Evolutionary conservation across 2,888 invertebrate species (phyloP), one percentile per base, ranked within the genome.

Genomic region (Andricus quercusramuli): DNA sequence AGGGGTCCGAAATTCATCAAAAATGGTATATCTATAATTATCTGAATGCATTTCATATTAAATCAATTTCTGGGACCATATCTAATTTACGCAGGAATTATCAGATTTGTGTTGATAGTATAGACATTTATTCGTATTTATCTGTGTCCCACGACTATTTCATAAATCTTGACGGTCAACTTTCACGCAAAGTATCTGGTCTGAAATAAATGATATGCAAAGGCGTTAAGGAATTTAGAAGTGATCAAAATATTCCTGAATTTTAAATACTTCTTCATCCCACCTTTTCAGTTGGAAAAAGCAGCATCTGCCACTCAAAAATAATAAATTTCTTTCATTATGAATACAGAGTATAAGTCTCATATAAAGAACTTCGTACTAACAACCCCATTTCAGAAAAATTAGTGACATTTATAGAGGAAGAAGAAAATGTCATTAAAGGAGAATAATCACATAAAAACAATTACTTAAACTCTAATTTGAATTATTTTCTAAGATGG

Each of bases 121-220:
- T 47, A 25, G 68, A 47, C 15, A 68, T 47, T 47, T 68, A 68
- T 68, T 44, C 68, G 47, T 68, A 68, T 68, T 68, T 47, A 68
- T 68, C 25, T 68, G 6, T 17, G 25, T 11, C 17, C 25, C 15
- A 6, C 13, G 44, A 17, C 47, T 22, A 17, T 68, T 68, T 68
- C 44, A 47, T 68, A 68, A 68, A 68, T 62, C 22, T 25, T 62
- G 59, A 62, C 22, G n/a, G 1, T n/a, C 59, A 25, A 62, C 59
- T 62, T 62, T 62, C 59, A 22, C 59, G 59, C 59, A 22, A 25
- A 62, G 22, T 62, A 62, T 62, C 59, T 25, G 25, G 59, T 62
- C 20, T 25, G 59, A 62, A 62, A 62, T 62, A 25, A 9, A 25
- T 62, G 11, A 22, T 62, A 62, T 25, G 22, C 25, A 25, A 25